Conservation (phyloP, 2,797 vertebrate species). For the Sebastes oblongus region DNA sequence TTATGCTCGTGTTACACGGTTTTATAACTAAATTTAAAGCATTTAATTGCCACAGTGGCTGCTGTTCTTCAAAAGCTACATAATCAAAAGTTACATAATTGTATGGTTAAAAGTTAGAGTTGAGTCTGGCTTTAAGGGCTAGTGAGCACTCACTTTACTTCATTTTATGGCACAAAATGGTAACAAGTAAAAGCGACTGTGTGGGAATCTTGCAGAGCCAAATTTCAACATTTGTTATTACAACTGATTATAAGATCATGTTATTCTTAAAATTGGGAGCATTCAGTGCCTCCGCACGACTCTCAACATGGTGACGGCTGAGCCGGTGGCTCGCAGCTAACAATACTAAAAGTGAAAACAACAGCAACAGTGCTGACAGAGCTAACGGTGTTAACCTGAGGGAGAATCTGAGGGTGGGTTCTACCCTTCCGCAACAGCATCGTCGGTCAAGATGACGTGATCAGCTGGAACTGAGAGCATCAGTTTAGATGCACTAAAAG, state of each 20-base stretch:
- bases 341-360: too few relatives aligned
- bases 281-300: too few relatives aligned
- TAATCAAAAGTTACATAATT: neutral
- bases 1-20: neutral
- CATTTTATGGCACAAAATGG: too few relatives aligned
- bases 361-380: too few relatives aligned
- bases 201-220: neutral
- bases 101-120: neutral
- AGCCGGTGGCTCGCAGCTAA: too few relatives aligned
- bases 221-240: neutral
- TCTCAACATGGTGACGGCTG: too few relatives aligned
- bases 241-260: neutral
- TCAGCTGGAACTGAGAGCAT: too few relatives aligned
- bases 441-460: too few relatives aligned
- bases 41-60: neutral
- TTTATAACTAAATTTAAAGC: neutral
- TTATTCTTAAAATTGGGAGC: neutral
- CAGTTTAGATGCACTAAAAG: too few relatives aligned
- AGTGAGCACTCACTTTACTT: neutral
- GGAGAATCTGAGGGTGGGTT: too few relatives aligned
- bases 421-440: too few relatives aligned
- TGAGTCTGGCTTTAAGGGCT: neutral
- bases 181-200: neutral
- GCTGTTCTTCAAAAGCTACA: neutral
- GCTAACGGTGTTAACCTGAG: too few relatives aligned